These are phyloP conservation scores for Macrotus californicus DNA, from an alignment of 2,113 vertebrate species.

Conservation along the genomic window DNA sequence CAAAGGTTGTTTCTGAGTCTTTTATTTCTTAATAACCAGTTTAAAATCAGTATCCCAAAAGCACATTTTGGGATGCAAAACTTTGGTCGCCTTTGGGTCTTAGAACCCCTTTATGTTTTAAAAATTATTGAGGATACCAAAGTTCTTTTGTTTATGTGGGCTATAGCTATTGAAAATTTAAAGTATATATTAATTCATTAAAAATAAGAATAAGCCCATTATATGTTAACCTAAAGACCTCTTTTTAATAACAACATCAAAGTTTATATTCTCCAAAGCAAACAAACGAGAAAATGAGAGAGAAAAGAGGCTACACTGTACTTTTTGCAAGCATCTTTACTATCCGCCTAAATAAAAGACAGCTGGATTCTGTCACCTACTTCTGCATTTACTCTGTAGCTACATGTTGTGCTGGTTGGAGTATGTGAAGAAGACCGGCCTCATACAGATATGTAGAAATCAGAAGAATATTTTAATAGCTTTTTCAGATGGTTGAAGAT, in stretches of 20 bases:
- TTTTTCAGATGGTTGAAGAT: neutral
- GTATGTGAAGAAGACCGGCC: neutral
- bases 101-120: neutral
- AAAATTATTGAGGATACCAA: neutral
- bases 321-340: neutral
- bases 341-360: constrained; percentile 2
- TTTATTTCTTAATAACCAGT: neutral
- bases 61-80: neutral
- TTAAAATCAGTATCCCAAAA: neutral
- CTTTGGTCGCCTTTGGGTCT: neutral
- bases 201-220: neutral
- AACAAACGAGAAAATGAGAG: neutral
- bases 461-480: neutral
- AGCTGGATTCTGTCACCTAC: neutral
- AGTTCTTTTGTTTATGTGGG: neutral
- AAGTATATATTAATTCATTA: neutral
- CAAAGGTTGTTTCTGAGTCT: neutral
- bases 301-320: neutral
- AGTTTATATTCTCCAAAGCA: neutral
- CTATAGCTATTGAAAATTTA: neutral
- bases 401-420: neutral
- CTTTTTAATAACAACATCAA: neutral
- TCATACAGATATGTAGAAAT: neutral
- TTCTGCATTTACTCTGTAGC: neutral
- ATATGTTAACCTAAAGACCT: neutral